These are phyloP conservation scores for Rhogogaster chlorosoma DNA, from an alignment of 2,888 invertebrate species.

Conservation along the genomic window DNA sequence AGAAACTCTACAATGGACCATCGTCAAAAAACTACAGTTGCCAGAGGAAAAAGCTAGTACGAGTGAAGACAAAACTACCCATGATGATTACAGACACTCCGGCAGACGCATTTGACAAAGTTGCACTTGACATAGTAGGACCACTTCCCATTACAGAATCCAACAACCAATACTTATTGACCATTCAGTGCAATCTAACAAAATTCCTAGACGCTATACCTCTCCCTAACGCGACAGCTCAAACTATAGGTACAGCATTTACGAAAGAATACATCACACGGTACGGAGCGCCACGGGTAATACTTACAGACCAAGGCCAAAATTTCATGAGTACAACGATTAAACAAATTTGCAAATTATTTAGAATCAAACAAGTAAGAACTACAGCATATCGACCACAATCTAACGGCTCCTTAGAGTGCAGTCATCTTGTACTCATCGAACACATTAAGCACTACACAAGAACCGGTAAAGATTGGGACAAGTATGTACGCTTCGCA, in stretches of 20 bases:
- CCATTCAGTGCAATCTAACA: too few relatives aligned
- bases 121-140: too few relatives aligned
- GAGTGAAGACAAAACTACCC: slow-evolving; percentile 53
- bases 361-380: slow-evolving; percentile 56
- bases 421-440: neutral
- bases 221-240: too few relatives aligned
- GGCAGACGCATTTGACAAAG: slow-evolving; percentile 51
- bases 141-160: slow-evolving; percentile 54
- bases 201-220: too few relatives aligned
- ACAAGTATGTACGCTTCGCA: slow-evolving; percentile 12
- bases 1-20: too few relatives aligned
- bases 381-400: slow-evolving; percentile 54
- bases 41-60: slow-evolving; percentile 54
- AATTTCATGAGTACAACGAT: slow-evolving; percentile 59
- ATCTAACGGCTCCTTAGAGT: slow-evolving; percentile 50
- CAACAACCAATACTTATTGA: slow-evolving; percentile 56
- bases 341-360: slow-evolving; percentile 54
- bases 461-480: too few relatives aligned
- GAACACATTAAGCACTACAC: slow-evolving; percentile 32
- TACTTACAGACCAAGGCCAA: slow-evolving; percentile 61
- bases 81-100: slow-evolving; percentile 58
- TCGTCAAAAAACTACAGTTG: too few relatives aligned
- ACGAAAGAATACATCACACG: slow-evolving; percentile 57
- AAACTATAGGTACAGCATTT: slow-evolving; percentile 48
- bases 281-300: slow-evolving; percentile 56